Conservation (phyloP, 1,140 invertebrate genomes). For the Drosophila carrolli region DNA sequence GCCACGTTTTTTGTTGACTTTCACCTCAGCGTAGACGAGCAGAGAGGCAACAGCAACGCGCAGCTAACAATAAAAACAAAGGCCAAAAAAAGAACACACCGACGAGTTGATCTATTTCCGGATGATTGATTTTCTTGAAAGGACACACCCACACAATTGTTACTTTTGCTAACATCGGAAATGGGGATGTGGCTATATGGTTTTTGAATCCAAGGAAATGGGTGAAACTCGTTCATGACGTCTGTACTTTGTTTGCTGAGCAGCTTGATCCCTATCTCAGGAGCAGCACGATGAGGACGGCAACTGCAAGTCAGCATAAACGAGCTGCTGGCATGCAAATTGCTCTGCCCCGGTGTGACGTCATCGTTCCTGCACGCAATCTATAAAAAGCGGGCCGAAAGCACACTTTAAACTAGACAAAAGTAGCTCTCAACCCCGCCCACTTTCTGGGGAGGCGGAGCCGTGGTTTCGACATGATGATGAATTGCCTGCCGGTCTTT, state of each 20-base stretch:
- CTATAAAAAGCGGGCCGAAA: conserved; percentile 10
- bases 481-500: conserved; percentile 71
- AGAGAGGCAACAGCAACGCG: conserved; percentile 7
- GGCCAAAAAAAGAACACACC: conserved; percentile 43
- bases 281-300: conserved; percentile 1
- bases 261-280: conserved; percentile 36
- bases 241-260: conserved; percentile 54
- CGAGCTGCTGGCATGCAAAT: conserved; percentile 74
- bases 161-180: conserved; percentile 33
- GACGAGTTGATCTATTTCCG: conserved; percentile 74
- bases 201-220: background rate
- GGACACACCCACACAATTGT: conserved; percentile 50
- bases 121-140: conserved; percentile 75
- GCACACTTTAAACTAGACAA: conserved; percentile 52
- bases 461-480: conserved; percentile 57
- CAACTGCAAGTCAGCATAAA: conserved; percentile 75
- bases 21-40: conserved; percentile 21
- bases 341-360: conserved; percentile 47
- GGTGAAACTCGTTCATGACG: conserved; percentile 53
- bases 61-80: conserved; percentile 64
- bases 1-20: conserved; percentile 25
- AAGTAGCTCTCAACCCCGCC: conserved; percentile 22
- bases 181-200: conserved; percentile 19
- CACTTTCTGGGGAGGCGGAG: conserved; percentile 10
- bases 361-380: conserved; percentile 64